Percentiles rank a stretch among this genome's conserved stretches.
phyloP scores from a whole-genome alignment of 2,888 invertebrate genomes.

The Coleophora deauratella region DNA sequence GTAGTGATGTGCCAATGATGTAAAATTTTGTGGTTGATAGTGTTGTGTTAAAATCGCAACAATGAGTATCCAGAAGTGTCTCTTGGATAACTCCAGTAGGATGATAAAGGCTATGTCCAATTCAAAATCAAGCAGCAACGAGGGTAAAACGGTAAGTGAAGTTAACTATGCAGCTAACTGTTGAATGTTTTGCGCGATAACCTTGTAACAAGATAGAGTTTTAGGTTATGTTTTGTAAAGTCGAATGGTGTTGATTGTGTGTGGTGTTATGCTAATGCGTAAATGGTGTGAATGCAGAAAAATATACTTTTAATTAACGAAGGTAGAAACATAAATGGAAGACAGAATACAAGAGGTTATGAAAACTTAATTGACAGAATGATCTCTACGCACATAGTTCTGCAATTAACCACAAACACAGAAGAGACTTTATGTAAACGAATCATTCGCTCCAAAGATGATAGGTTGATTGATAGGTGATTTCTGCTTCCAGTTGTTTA shows the following conservation, averaged over 20 bases:
- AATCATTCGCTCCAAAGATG: neutral
- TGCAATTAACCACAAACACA: too few species aligned
- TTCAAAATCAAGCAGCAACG: constrained; percentile 53
- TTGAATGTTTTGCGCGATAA: constrained; percentile 8
- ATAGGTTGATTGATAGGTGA: constrained; percentile 2
- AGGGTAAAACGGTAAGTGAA: constrained; percentile 61
- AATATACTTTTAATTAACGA: too few species aligned
- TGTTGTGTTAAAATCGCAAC: constrained; percentile 30
- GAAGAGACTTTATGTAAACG: too few species aligned
- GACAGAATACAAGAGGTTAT: too few species aligned
- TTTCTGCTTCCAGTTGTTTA: neutral
- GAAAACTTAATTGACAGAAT: too few species aligned
- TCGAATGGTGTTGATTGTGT: neutral
- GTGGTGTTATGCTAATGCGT: too few species aligned
- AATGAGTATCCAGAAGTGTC: constrained; percentile 71
- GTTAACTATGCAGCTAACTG: neutral
- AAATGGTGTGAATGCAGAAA: too few species aligned
- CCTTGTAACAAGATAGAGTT: constrained; percentile 10
- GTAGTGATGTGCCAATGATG: constrained; percentile 48
- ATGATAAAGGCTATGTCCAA: constrained; percentile 71
- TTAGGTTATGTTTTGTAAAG: constrained; percentile 15
- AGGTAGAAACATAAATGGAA: too few species aligned
- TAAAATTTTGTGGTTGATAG: constrained; percentile 43
- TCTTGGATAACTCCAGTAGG: constrained; percentile 69
- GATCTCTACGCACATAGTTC: too few species aligned